These are phyloP conservation scores for Marronus borbonicus DNA, from an alignment of 2,888 invertebrate species.

Conservation along the genomic window DNA sequence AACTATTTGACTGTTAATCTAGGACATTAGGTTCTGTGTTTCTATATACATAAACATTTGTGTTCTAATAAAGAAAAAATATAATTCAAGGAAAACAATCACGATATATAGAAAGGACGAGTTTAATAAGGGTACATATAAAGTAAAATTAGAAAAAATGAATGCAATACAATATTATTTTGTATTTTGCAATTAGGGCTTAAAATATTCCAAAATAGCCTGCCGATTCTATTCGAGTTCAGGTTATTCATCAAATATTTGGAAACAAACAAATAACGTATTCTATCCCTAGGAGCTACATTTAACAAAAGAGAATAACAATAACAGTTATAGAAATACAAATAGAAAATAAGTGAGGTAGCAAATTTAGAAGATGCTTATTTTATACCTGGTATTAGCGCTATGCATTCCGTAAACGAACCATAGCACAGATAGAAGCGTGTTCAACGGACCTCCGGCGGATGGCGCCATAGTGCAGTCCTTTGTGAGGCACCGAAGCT, in stretches of 20 bases:
- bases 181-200: too few species aligned
- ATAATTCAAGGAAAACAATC: too few species aligned
- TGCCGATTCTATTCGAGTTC: background rate
- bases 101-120: too few species aligned
- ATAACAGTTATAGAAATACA: slow-evolving; percentile 46
- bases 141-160: too few species aligned
- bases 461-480: slow-evolving; percentile 49
- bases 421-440: slow-evolving; percentile 16
- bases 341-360: slow-evolving; percentile 50
- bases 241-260: background rate
- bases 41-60: too few species aligned
- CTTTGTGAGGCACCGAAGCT: slow-evolving; percentile 51
- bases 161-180: too few species aligned
- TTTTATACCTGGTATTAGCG: slow-evolving; percentile 19
- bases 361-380: slow-evolving; percentile 49
- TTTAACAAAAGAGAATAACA: background rate
- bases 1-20: too few species aligned
- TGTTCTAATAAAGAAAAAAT: too few species aligned
- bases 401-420: slow-evolving; percentile 15
- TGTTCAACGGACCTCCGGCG: slow-evolving; percentile 51
- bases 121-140: too few species aligned
- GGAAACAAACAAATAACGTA: background rate
- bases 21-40: too few species aligned
- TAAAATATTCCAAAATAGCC: too few species aligned
- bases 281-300: background rate